Evolutionary conservation across 2,113 vertebrate genomes (phyloP).

Genomic region (Oryzias celebensis): DNA sequence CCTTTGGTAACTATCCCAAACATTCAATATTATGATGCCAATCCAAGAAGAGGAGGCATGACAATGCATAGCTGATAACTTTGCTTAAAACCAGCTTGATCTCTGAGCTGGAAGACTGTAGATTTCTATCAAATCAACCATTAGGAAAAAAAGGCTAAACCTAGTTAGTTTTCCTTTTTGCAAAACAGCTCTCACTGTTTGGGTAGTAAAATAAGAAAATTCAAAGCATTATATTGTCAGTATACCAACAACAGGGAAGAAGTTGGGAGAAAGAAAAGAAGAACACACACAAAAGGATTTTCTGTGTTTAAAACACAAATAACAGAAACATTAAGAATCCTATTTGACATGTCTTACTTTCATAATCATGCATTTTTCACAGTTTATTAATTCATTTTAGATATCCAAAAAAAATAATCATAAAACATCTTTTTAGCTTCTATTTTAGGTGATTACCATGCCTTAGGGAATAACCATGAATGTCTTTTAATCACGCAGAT

Average conservation of each 20-base stretch:
- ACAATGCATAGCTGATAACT: not conserved
- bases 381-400: no score
- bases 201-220: conserved; percentile 29
- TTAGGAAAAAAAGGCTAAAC: conserved; percentile 8
- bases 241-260: conserved; percentile 14
- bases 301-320: no score
- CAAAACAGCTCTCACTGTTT: conserved; percentile 23
- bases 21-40: not conserved
- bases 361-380: no score
- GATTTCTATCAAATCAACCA: conserved; percentile 14
- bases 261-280: not conserved
- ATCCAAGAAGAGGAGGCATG: not conserved
- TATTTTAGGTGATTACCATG: conserved; percentile 30
- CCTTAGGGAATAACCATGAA: conserved; percentile 25
- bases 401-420: not conserved
- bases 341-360: no score
- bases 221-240: conserved; percentile 6
- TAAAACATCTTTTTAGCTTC: not conserved
- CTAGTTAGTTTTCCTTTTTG: conserved; percentile 7
- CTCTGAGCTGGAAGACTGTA: not conserved
- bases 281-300: no score
- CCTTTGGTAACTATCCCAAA: not conserved
- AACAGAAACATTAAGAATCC: no score
- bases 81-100: not conserved
- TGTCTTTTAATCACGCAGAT: conserved; percentile 40